Conservation (phyloP, 2,797 vertebrate species). For the Esox lucius region DNA sequence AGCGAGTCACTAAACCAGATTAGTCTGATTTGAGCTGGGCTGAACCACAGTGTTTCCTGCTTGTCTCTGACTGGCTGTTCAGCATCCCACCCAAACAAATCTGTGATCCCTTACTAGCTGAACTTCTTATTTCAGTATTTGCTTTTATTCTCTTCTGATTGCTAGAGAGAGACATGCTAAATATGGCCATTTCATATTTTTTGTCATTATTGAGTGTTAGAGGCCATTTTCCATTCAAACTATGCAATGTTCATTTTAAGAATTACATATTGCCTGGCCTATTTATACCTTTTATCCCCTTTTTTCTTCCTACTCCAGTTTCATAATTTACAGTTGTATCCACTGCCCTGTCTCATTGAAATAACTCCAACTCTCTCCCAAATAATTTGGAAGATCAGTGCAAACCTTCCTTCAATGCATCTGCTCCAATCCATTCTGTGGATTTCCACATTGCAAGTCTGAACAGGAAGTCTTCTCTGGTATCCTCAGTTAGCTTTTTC, state of each 20-base stretch:
- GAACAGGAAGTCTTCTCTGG: no score
- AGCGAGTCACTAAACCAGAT: slow-evolving; percentile 55
- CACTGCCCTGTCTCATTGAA: no score
- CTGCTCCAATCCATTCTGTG: no score
- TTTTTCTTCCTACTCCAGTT: no score
- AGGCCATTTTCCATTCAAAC: not conserved
- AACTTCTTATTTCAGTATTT: slow-evolving; percentile 2
- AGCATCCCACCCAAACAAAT: not conserved
- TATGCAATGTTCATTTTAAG: not conserved
- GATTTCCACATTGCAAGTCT: no score
- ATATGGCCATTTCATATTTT: not conserved
- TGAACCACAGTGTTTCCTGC: slow-evolving; percentile 31
- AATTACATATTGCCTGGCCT: not conserved
- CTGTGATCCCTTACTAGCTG: slow-evolving; percentile 3
- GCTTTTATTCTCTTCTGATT: not conserved
- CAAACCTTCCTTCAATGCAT: no score
- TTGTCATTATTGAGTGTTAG: not conserved
- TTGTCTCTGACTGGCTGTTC: slow-evolving; percentile 5
- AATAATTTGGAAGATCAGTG: no score
- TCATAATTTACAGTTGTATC: no score
- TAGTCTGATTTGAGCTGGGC: slow-evolving; percentile 47
- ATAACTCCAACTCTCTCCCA: no score
- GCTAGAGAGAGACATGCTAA: not conserved
- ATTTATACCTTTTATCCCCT: no score
- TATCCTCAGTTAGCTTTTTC: no score